Evolutionary conservation across 2,797 vertebrate genomes (phyloP), one percentile per base, ranked within the genome.

Genomic region (Echiichthys vipera): DNA sequence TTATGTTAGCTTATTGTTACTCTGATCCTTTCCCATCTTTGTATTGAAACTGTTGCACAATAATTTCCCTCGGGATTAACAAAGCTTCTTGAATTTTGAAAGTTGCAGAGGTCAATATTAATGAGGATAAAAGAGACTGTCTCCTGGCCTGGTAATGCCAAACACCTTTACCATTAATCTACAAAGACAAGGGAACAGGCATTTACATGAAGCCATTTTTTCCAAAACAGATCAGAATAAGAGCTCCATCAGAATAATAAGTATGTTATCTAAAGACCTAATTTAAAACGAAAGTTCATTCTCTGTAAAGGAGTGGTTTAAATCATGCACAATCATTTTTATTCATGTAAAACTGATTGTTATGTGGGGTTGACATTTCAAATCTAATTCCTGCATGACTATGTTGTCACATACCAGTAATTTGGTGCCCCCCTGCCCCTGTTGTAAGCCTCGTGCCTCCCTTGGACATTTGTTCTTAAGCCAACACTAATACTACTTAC

Each of bases 211-310:
- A 50, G 24, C 15, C 4, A 5, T 34, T 40, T 54, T 27, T 39
- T 53, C n/a, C 3, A 46, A 34, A 49, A 59, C n/a, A 20, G 39
- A 64, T 51, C 30, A 51, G n/a, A 50, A 49, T 36, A 63, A 51
- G 27, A 39, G n/a, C 9, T 29, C 30, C 15, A 29, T 29, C 47
- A 29, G 47, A 50, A 18, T 50, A 17, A 18, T 59, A 50, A 30
- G 11, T 27, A 56, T 13, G 12, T 30, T 25, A 11, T 55, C 22
- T 36, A 65, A 70, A 46, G 18, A 37, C n/a, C 25, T 24, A 14
- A 40, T 24, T 56, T 29, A 24, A 32, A 66, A 67, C 7, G 2
- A 46, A 61, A 65, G 49, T 57, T 18, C 25, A 20, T n/a, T 40
- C 27, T 51, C 14, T 54, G 34, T 47, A 32, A 53, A 51, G n/a